Evolutionary conservation across 2,888 invertebrate genomes (phyloP), one percentile per base, ranked within the genome.

Genomic region (Torymus texanus): DNA sequence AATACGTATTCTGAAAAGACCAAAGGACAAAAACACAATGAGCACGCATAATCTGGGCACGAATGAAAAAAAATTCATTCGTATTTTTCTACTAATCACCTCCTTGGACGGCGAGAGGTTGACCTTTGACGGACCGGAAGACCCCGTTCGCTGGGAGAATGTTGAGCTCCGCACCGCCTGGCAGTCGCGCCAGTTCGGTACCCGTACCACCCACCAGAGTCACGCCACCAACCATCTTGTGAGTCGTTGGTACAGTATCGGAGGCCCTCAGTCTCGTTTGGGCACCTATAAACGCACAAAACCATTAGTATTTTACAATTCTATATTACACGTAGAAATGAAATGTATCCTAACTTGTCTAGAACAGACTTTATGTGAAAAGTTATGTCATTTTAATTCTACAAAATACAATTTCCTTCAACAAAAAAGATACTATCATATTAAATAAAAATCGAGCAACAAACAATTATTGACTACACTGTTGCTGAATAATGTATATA

Each of bases 211-310:
- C 89, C 58, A 90, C 89, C 24, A 90, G 79, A 16, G 90, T 88
- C 59, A 90, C 88, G n/a, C 90, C 89, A 8, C 90, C 87, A 56
- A 91, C 88, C 90, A 90, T 90, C 85, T 91, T 91, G 85, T 90
- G 90, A 51, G 90, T 88, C 10, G 88, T 87, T 81, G 90, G 90
- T 59, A 88, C 83, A 63, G 88, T 83, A 51, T 90, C 90, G 5
- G 86, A 85, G 55, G 89, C 83, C 81, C 90, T 87, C 85, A 90
- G 87, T 85, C 90, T 89, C 59, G 89, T 86, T 79, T 89, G 89
- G 78, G 88, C 85, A 81, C 85, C 89, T 90, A 76, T n/a, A 83
- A 80, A 2, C 18, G 2, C 16, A 66, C 41, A 18, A 79, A 68
- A 13, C 18, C 8, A 41, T 58, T 58, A 41, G 41, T 8, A 51